Conservation (phyloP, 1,140 invertebrate genomes). For the Megalopta genalis region DNA sequence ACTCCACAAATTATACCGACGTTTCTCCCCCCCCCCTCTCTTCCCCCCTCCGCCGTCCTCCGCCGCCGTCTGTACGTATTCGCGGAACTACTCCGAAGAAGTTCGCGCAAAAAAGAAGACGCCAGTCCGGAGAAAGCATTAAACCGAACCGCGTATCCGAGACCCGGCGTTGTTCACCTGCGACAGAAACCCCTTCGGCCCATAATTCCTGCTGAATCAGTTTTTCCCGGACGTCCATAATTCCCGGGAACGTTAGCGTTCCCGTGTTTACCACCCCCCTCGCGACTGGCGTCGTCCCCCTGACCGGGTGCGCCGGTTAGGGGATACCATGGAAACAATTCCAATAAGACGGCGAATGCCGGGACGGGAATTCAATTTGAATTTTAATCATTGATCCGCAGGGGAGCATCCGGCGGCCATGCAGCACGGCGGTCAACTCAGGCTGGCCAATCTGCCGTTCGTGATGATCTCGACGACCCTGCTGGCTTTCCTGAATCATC, state of each 20-base stretch:
- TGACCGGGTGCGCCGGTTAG: neutral
- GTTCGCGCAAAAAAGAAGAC: neutral
- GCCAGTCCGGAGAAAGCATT: neutral
- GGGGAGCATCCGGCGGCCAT: conserved; percentile 91
- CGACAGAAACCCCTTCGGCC: neutral
- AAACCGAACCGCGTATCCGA: neutral
- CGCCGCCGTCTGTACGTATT: no score
- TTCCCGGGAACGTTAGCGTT: neutral
- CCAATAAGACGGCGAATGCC: conserved; percentile 33
- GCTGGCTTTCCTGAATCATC: conserved; percentile 77
- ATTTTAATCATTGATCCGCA: conserved; percentile 69
- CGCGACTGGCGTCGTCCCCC: no score
- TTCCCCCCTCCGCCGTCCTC: no score
- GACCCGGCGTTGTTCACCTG: neutral
- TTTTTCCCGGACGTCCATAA: neutral
- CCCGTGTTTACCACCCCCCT: neutral
- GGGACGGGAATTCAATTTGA: conserved; percentile 38
- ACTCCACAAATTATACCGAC: neutral
- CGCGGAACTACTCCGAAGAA: neutral
- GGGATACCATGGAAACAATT: conserved; percentile 25
- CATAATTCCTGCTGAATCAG: neutral
- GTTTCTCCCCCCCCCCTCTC: no score
- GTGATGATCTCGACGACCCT: conserved; percentile 77
- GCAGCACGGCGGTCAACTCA: conserved; percentile 85
- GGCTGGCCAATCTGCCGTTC: conserved; percentile 78